Base-by-base conservation (phyloP, 2,797 vertebrate genomes). In the Gymnocypris eckloni region DNA sequence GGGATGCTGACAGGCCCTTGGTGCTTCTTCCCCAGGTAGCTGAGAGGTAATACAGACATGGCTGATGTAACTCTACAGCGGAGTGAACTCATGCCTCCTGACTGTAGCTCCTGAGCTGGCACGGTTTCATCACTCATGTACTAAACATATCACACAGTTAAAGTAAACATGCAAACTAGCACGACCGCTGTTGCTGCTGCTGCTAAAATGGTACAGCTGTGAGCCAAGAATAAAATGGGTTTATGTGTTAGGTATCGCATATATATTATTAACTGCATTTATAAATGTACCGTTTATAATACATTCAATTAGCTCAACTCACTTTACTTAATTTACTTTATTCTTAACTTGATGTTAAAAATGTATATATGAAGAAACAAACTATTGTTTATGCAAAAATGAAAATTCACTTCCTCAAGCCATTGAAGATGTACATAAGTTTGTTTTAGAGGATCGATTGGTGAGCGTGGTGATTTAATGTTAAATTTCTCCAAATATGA, bases 51-150 rank as follows among this genome's bases (percentile, higher is more conserved):
- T 80, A 79, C 75, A 56, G 84, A 76, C 43, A 77, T 54, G 86
- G 90, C 90, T 95, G 94, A 94, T 94, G 94, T 91, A 94, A 94
- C 91, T 79, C 43, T 22, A n/a, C 18, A 67, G 67, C 50, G 52
- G 86, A 89, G 89, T 92, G 92, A 71, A 89, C 89, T 94, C 92
- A 86, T 86, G 78, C 75, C 92, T 77, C 52, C 33, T 56, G 52
- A 77, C 33, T 91, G 89, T 82, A 93, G 94, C 90, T 91, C 80
- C 39, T 84, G 70, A 33, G 50, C 81, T 87, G 70, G 61, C 71
- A 20, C 7, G 33, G 73, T 85, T 87, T 87, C 78, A 79, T 87
- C 54, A 77, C 13, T 71, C 15, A 77, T 56, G 20, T 56, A 28
- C 37, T 69, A 67, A 66, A 59, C 45, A 59, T 22, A 69, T 84